Base-by-base conservation (phyloP, 2,888 invertebrate genomes). In the Drosophila mayaguana region DNA sequence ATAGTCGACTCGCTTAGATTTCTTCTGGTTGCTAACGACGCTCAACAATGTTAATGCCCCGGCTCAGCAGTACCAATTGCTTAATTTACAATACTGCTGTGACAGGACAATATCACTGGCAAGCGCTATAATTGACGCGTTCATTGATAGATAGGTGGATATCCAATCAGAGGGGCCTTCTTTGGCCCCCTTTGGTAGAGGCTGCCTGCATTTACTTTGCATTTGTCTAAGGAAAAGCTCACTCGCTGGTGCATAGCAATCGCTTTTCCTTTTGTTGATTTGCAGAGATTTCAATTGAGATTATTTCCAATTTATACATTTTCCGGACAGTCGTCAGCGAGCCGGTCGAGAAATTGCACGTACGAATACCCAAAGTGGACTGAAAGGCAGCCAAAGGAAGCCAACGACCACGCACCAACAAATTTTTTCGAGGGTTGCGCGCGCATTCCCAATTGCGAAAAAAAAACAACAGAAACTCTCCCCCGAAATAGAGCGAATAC, bases 81-180 rank as follows among this genome's bases (percentile, higher is more conserved):
- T 84, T 92, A 75, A 80, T 73, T 75, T 93, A 94, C 94, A 95
- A 96, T 97, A 97, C 97, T 97, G 97, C 97, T 97, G 97, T 97
- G 97, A 97, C 97, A 97, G 97, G 97, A 97, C 97, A 97, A 97
- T 97, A 97, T 97, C 95, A 96, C 95, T 95, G 96, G 95, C 94
- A 93, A 93, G 94, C 94, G 93, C 80, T n/a, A 50, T n/a, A 22
- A 64, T 70, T 20, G 38, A 59, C 28, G 57, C 36, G 16, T 32
- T 20, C 43, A 45, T 42, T 25, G 34, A 45, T 46, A 32, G 18
- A 12, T 46, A 32, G 18, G 8, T 57, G 28, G 28, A 28, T 28
- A 28, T 28, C 28, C 28, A 42, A 43, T 56, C 20, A 43, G 55
- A 28, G 20, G 9, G 34, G 5, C 51, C 51, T 3, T 3, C 51